These are phyloP conservation scores for Philaenus spumarius DNA, from an alignment of 1,140 invertebrate species.

Conservation along the genomic window DNA sequence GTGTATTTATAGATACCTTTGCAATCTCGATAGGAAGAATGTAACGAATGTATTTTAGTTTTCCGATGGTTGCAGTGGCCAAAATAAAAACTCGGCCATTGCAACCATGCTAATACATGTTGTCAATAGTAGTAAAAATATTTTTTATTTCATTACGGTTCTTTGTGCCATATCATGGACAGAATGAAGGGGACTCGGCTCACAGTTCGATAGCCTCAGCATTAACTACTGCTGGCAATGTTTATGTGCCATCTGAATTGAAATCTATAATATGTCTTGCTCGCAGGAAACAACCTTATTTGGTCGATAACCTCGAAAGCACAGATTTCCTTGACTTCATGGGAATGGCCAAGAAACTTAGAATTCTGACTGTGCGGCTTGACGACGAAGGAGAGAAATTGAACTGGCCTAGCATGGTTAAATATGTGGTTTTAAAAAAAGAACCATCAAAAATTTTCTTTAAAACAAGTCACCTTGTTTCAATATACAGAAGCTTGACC, in stretches of 20 bases:
- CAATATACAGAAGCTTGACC: slow-evolving; percentile 1
- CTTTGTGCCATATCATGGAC: no score
- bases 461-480: background rate
- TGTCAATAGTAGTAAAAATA: slow-evolving; percentile 1
- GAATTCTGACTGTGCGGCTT: background rate
- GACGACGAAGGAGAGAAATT: slow-evolving; percentile 1
- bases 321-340: slow-evolving; percentile 2
- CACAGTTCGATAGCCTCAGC: slow-evolving; percentile 10
- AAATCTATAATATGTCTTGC: background rate
- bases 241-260: slow-evolving; percentile 7
- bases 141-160: slow-evolving; percentile 2
- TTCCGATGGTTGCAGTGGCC: background rate
- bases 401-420: slow-evolving; percentile 8
- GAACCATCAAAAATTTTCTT: slow-evolving; percentile 6
- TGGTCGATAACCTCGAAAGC: background rate
- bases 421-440: slow-evolving; percentile 4
- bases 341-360: background rate
- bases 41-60: background rate
- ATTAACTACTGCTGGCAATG: background rate
- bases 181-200: slow-evolving; percentile 10
- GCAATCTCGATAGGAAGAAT: background rate
- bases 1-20: background rate
- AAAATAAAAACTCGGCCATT: no score
- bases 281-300: background rate
- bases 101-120: slow-evolving; percentile 8